phyloP scores from a whole-genome alignment of 2,888 invertebrate species.

The Axea sp. region DNA sequence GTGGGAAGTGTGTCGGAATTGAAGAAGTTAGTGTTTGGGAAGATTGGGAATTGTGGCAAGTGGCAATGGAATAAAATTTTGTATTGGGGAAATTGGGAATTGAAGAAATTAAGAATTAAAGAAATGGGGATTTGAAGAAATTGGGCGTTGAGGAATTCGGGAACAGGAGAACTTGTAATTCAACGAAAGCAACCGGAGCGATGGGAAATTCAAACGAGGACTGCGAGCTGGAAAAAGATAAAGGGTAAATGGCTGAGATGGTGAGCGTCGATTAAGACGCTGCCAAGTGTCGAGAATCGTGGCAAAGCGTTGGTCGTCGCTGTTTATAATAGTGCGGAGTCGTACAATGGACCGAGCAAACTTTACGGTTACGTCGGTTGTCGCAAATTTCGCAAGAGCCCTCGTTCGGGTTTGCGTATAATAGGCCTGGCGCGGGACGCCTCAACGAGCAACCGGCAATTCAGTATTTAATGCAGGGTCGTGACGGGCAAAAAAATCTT shows the following conservation, averaged over 20 bases:
- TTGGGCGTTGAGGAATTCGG: no score
- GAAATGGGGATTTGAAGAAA: no score
- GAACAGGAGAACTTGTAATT: no score
- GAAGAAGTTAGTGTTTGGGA: no score
- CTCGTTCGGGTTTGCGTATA: slow-evolving; percentile 61
- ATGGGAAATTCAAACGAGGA: slow-evolving; percentile 21
- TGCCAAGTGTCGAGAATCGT: slow-evolving; percentile 50
- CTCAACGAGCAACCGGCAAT: slow-evolving; percentile 73
- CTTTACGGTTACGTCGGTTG: slow-evolving; percentile 54
- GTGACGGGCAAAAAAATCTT: slow-evolving; percentile 67
- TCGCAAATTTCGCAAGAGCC: slow-evolving; percentile 69
- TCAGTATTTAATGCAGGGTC: slow-evolving; percentile 73
- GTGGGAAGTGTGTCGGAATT: no score
- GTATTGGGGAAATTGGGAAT: no score
- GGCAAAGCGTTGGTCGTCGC: slow-evolving; percentile 70
- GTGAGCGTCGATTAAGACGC: slow-evolving; percentile 66
- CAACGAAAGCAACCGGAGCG: slow-evolving; percentile 6
- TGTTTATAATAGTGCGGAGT: slow-evolving; percentile 67
- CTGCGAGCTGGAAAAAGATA: no score
- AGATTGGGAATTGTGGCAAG: no score
- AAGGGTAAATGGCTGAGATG: slow-evolving; percentile 9
- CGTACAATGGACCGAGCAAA: slow-evolving; percentile 66
- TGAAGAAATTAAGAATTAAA: no score
- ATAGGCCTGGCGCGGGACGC: slow-evolving; percentile 66
- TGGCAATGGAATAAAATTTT: no score